A percentile compares a stretch with the other conserved stretches of the same genome.
Evolutionary conservation across 2,113 vertebrate species (phyloP).

Genomic region (Elachura formosa): DNA sequence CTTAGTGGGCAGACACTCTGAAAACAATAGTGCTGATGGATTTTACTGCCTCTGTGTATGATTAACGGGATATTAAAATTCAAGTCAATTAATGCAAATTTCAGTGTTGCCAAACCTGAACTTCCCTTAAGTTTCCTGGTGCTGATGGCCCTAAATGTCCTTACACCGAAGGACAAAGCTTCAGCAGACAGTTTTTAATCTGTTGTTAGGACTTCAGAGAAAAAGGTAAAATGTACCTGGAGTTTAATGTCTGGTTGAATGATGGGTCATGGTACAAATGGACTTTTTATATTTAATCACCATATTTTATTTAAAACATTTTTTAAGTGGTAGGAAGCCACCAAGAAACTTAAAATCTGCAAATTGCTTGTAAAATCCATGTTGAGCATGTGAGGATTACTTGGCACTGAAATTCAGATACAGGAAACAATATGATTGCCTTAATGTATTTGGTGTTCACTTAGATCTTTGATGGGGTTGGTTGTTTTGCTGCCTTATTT

Average conservation of each 20-base stretch:
- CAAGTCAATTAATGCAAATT: slow-evolving; percentile 33
- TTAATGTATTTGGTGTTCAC: neutral
- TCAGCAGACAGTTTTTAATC: neutral
- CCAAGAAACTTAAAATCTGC: neutral
- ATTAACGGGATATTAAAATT: slow-evolving; percentile 49
- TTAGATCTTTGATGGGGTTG: neutral
- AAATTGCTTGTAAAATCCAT: neutral
- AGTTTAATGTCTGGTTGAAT: neutral
- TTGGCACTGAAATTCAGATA: neutral
- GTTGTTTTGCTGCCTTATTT: neutral
- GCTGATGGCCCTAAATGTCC: neutral
- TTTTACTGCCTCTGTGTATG: slow-evolving; percentile 22
- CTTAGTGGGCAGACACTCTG: slow-evolving; percentile 39
- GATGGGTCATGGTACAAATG: neutral
- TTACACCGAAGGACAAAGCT: neutral
- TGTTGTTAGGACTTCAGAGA: neutral
- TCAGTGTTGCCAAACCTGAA: neutral
- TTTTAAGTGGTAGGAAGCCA: neutral
- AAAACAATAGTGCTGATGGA: slow-evolving; percentile 51
- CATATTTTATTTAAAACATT: neutral
- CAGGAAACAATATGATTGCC: neutral
- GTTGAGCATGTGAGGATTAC: neutral
- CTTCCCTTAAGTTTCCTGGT: neutral
- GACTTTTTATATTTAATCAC: neutral
- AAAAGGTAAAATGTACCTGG: neutral